Evolutionary conservation across 2,888 invertebrate species (phyloP).

Genomic region (Isotomurus palustris): DNA sequence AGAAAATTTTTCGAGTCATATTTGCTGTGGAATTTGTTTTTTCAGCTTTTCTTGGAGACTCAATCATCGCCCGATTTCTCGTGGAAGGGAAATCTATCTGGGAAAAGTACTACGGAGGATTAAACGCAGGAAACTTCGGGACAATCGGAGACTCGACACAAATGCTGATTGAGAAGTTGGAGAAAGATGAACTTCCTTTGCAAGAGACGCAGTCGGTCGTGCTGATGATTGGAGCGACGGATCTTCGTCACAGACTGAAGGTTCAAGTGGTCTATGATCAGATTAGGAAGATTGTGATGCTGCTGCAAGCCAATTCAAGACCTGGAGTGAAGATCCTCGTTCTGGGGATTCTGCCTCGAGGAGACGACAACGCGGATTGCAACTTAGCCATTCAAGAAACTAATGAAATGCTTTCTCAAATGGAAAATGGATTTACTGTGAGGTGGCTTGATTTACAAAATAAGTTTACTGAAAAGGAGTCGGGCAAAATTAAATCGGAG

Average conservation of each 20-base stretch:
- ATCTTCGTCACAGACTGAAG: slow-evolving; percentile 25
- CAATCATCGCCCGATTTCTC: slow-evolving; percentile 18
- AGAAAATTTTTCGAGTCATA: neutral
- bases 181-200: slow-evolving; percentile 27
- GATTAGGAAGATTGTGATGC: slow-evolving; percentile 25
- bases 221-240: slow-evolving; percentile 28
- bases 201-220: slow-evolving; percentile 20
- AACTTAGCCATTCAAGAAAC: slow-evolving; percentile 21
- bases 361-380: slow-evolving; percentile 18
- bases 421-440: slow-evolving; percentile 37
- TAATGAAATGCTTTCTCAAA: slow-evolving; percentile 23
- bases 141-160: slow-evolving; percentile 25
- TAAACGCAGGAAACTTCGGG: slow-evolving; percentile 27
- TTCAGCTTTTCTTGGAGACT: slow-evolving; percentile 32
- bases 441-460: slow-evolving; percentile 22
- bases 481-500: slow-evolving; percentile 20
- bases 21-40: neutral
- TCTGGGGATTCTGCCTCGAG: slow-evolving; percentile 27
- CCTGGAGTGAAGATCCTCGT: slow-evolving; percentile 31
- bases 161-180: slow-evolving; percentile 28
- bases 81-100: slow-evolving; percentile 23
- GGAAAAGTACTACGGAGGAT: slow-evolving; percentile 23
- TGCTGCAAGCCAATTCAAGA: slow-evolving; percentile 21
- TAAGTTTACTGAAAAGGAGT: slow-evolving; percentile 12
- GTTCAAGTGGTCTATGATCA: slow-evolving; percentile 26